Conservation (phyloP, 1,140 invertebrate genomes). For the Drosophila pseudoobscura region DNA sequence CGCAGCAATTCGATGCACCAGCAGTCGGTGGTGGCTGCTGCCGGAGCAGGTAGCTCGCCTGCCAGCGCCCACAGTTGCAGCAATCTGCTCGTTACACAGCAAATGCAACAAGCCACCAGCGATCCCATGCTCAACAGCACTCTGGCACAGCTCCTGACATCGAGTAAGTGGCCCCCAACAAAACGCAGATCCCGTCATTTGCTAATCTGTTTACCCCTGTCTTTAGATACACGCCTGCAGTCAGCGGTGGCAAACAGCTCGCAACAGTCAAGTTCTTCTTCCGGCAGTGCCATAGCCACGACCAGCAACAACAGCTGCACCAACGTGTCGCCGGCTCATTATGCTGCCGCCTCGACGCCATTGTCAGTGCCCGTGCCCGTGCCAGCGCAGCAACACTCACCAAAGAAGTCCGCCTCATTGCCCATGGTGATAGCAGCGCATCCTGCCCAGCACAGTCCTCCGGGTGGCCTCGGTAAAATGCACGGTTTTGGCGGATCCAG, state of each 20-base stretch:
- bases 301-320: conserved; percentile 41
- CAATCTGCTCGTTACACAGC: conserved; percentile 56
- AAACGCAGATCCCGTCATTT: too few relatives aligned
- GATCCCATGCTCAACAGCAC: conserved; percentile 83
- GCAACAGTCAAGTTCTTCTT: conserved; percentile 53
- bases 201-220: not conserved
- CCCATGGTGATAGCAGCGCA: conserved; percentile 51
- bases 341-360: conserved; percentile 46
- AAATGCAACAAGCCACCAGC: conserved; percentile 69
- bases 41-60: conserved; percentile 42
- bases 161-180: conserved; percentile 40
- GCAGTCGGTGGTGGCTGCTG: conserved; percentile 53
- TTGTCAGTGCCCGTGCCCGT: conserved; percentile 39
- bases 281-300: conserved; percentile 69
- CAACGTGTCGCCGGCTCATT: conserved; percentile 42
- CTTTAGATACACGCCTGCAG: conserved; percentile 62
- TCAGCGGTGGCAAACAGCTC: conserved; percentile 72
- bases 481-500: conserved; percentile 47
- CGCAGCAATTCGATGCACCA: conserved; percentile 83
- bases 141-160: conserved; percentile 72
- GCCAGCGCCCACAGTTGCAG: conserved; percentile 47
- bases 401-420: conserved; percentile 80
- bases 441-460: conserved; percentile 69
- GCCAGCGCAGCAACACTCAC: conserved; percentile 62
- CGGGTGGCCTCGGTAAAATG: conserved; percentile 49